Evolutionary conservation across 2,797 vertebrate species (phyloP).

Genomic region (Eleutherodactylus coqui): DNA sequence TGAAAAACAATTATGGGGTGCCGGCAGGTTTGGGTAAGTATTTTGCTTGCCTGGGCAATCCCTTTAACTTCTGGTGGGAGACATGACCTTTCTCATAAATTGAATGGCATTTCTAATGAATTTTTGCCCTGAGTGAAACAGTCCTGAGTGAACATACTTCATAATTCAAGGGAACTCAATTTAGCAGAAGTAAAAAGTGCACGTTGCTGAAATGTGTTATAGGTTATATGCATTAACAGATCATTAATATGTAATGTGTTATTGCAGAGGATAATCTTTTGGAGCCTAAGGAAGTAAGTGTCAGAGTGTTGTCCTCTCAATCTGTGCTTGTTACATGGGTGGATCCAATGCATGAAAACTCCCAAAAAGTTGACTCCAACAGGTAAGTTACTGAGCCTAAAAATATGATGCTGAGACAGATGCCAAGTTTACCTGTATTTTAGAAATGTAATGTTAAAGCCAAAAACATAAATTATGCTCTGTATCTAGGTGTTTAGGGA

Average conservation of each 20-base stretch:
- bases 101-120: too few relatives aligned
- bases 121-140: too few relatives aligned
- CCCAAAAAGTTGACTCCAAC: slow-evolving; percentile 74
- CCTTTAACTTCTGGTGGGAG: too few relatives aligned
- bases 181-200: background rate
- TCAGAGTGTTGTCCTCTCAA: slow-evolving; percentile 93
- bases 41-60: too few relatives aligned
- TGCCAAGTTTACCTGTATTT: background rate
- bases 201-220: background rate
- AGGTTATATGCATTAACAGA: background rate
- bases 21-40: too few relatives aligned
- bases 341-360: slow-evolving; percentile 87
- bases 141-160: background rate
- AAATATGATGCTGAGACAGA: background rate
- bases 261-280: slow-evolving; percentile 86
- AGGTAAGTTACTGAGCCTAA: slow-evolving; percentile 69
- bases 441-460: background rate
- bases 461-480: background rate
- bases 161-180: background rate
- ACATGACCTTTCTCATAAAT: too few relatives aligned
- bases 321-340: slow-evolving; percentile 94
- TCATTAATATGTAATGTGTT: slow-evolving; percentile 48
- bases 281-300: slow-evolving; percentile 85
- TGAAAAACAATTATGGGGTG: too few relatives aligned
- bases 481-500: too few relatives aligned